A percentile compares a stretch with the other conserved stretches of the same genome.
phyloP scores from a whole-genome alignment of 2,888 invertebrate species.

The Dione vanillae region DNA sequence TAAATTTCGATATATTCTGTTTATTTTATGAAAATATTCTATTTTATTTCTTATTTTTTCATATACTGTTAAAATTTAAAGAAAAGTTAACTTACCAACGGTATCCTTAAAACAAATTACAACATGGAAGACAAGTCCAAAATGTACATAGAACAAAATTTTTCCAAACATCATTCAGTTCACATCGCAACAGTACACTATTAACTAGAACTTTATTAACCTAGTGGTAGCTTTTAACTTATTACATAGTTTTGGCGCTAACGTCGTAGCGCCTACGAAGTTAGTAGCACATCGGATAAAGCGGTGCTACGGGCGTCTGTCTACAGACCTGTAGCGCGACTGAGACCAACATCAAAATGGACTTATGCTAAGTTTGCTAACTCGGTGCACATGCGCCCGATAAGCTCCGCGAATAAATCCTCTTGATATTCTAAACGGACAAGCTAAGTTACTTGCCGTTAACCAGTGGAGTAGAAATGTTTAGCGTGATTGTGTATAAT shows the following conservation, averaged over 20 bases:
- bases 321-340: constrained; percentile 64
- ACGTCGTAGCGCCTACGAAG: constrained; percentile 58
- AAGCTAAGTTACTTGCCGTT: constrained; percentile 44
- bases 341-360: constrained; percentile 53
- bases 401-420: constrained; percentile 44
- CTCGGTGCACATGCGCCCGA: constrained; percentile 73
- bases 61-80: no score
- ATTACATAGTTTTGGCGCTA: constrained; percentile 42
- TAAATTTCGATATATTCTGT: no score
- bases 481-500: constrained; percentile 37
- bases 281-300: constrained; percentile 61
- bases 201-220: constrained; percentile 26
- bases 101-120: constrained; percentile 82
- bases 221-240: constrained; percentile 8
- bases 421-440: constrained; percentile 44
- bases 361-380: constrained; percentile 56
- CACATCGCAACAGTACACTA: constrained; percentile 67
- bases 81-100: constrained; percentile 66
- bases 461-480: constrained; percentile 42
- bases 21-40: no score
- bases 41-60: no score
- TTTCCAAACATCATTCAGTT: constrained; percentile 80
- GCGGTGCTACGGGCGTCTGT: constrained; percentile 66
- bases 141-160: constrained; percentile 81
- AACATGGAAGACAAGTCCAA: constrained; percentile 82